Evolutionary conservation across 2,888 invertebrate genomes (phyloP), one percentile per base, ranked within the genome.

Genomic region (Drosophila subquinaria): DNA sequence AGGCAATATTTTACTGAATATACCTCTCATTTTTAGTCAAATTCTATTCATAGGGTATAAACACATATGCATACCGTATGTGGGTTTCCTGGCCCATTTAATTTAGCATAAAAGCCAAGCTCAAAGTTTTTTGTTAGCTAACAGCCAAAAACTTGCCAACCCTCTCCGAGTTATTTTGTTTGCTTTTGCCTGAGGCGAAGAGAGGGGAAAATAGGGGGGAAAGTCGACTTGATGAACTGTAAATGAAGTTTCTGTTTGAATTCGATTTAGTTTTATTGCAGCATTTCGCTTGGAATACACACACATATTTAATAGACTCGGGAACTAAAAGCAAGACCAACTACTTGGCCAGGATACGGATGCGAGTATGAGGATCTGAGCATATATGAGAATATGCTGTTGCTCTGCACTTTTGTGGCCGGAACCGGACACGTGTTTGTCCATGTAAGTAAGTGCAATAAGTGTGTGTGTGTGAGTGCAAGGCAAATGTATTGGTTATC

Each of bases 221-320:
- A 51, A 61, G 40, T 64, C 55, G 60, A 86, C 74, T 86, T 90
- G 90, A 90, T 88, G 86, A 90, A 90, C 89, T 87, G 87, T 79
- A 87, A 87, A 87, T 87, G 84, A 90, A 87, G 75, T 87, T 87
- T 88, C 64, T 86, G 87, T 79, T 88, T 86, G 84, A 81, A 90
- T 87, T 90, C 81, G 81, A 87, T 87, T 90, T 83, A 79, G 84
- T 86, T 86, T 83, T 73, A 89, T 83, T 86, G 81, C 76, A 64
- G 51, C 52, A 71, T 63, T 73, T 69, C 64, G 60, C 40, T 56
- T 61, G 45, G 52, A 61, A 68, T 48, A 77, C 52, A 76, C 52
- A 76, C 45, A 65, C 45, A 62, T 74, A 60, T 76, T 52, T 60
- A 66, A 73, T 73, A 72, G 62, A 74, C 64, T 79, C 45, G 36